Evolutionary conservation across 2,888 invertebrate species (phyloP).

Genomic region (Tiliacea aurago): DNA sequence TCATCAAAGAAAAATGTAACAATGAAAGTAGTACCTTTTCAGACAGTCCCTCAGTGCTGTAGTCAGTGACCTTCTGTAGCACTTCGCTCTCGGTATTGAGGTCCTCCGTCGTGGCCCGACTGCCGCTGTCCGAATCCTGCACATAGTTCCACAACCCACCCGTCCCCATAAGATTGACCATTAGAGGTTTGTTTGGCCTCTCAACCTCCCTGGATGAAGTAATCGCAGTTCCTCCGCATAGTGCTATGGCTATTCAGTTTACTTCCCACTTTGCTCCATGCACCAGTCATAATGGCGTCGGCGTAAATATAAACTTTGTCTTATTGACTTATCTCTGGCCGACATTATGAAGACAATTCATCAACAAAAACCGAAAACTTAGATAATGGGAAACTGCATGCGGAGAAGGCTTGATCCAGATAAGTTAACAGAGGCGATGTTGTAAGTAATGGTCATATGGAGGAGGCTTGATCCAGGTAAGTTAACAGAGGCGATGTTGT

Average conservation of each 20-base stretch:
- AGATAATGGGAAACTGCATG: not conserved
- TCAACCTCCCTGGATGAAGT: not conserved
- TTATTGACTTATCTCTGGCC: not conserved
- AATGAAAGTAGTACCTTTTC: conserved; percentile 69
- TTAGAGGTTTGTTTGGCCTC: not conserved
- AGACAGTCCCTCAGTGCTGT: conserved; percentile 75
- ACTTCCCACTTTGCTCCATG: not conserved
- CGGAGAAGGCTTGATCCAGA: not conserved
- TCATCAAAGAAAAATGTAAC: not conserved
- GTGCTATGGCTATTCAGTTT: not conserved
- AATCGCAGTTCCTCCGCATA: not conserved
- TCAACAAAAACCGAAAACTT: not conserved
- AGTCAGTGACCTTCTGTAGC: conserved; percentile 84
- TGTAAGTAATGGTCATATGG: too few species aligned
- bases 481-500: too few species aligned
- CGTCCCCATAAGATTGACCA: conserved; percentile 17
- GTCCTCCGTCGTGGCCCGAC: conserved; percentile 52
- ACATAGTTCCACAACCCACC: conserved; percentile 53
- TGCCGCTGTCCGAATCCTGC: conserved; percentile 61
- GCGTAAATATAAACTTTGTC: not conserved
- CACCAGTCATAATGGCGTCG: not conserved
- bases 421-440: not conserved
- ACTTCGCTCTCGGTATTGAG: conserved; percentile 81
- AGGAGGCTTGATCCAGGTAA: too few species aligned
- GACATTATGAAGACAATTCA: not conserved